Percentiles rank a stretch among this genome's conserved stretches.
phyloP scores from a whole-genome alignment of 1,140 invertebrate genomes.

The Drosophila ficusphila region DNA sequence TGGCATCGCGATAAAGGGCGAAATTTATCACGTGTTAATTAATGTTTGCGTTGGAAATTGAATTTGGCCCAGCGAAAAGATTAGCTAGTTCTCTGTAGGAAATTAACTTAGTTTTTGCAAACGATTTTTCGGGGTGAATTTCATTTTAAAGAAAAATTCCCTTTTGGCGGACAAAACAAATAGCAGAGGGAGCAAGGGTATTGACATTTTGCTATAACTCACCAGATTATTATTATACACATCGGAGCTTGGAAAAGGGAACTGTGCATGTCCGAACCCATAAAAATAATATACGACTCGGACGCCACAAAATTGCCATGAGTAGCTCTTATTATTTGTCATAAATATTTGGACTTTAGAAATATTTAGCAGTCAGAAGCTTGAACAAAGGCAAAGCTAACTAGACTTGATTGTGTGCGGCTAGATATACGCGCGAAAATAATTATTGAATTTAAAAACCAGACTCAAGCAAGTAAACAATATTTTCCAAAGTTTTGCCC shows the following conservation, averaged over 20 bases:
- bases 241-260: slow-evolving; percentile 20
- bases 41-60: slow-evolving; percentile 72
- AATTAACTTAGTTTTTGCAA: too few species aligned
- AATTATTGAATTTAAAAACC: too few species aligned
- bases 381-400: neutral
- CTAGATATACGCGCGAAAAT: too few species aligned
- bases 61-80: too few species aligned
- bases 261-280: slow-evolving; percentile 72
- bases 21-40: slow-evolving; percentile 80
- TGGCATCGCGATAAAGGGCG: slow-evolving; percentile 54
- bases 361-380: too few species aligned
- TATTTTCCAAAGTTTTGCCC: too few species aligned
- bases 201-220: slow-evolving; percentile 68
- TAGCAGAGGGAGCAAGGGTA: neutral
- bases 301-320: slow-evolving; percentile 40
- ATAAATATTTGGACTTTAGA: slow-evolving; percentile 58
- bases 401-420: neutral
- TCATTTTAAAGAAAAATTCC: slow-evolving; percentile 1
- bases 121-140: too few species aligned
- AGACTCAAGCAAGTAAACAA: too few species aligned
- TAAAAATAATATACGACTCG: slow-evolving; percentile 68
- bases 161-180: neutral
- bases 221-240: slow-evolving; percentile 76
- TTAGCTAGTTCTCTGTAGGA: too few species aligned
- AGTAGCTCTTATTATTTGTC: slow-evolving; percentile 63